Conservation (phyloP, 2,797 vertebrate genomes). For the Acestrorhynchus altus region DNA sequence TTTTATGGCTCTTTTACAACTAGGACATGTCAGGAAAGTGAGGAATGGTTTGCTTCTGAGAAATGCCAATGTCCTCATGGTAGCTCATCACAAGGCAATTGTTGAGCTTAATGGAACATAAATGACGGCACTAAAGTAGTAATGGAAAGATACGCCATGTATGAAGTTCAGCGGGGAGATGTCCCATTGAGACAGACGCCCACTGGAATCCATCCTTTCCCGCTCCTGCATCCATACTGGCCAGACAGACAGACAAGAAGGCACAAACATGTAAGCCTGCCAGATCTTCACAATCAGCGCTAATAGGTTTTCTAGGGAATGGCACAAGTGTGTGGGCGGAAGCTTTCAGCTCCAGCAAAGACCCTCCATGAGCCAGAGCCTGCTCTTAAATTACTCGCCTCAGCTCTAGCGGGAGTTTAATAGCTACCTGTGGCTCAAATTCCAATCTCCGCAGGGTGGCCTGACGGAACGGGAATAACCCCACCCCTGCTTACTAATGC, state of each 20-base stretch:
- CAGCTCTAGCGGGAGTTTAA: conserved; percentile 47
- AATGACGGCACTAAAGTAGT: conserved; percentile 9
- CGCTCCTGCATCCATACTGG: background rate
- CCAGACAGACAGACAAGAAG: background rate
- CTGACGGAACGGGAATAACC: conserved; percentile 31
- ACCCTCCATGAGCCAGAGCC: conserved; percentile 23
- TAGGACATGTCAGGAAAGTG: background rate
- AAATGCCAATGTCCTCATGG: conserved; percentile 3
- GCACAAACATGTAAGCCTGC: background rate
- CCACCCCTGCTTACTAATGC: conserved; percentile 18
- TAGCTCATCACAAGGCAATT: background rate
- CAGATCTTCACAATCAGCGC: conserved; percentile 17
- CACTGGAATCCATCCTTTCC: conserved; percentile 3
- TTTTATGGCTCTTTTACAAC: background rate
- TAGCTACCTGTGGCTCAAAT: conserved; percentile 57
- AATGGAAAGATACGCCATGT: background rate
- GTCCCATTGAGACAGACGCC: conserved; percentile 2
- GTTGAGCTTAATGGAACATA: conserved; percentile 14
- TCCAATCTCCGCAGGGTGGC: conserved; percentile 36
- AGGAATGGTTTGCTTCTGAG: background rate
- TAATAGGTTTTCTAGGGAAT: conserved; percentile 28
- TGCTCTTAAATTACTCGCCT: conserved; percentile 41
- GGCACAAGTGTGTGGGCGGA: conserved; percentile 17
- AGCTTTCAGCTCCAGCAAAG: conserved; percentile 20
- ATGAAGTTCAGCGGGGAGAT: background rate